phyloP scores from a whole-genome alignment of 1,140 invertebrate genomes.

The Zelostemma sp. region DNA sequence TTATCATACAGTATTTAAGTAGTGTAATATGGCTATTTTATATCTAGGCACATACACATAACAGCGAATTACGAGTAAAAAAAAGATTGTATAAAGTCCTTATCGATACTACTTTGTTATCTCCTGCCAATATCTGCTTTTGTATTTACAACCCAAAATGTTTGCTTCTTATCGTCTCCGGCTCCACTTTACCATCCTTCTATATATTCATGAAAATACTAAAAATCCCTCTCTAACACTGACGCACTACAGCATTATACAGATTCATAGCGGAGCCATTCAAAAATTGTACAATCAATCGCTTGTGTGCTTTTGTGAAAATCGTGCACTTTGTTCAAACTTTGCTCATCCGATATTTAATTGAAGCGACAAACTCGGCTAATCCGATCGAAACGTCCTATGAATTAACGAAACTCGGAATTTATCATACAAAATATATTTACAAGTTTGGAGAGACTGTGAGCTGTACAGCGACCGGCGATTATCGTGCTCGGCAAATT shows the following conservation, averaged over 20 bases:
- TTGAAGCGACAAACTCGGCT: slow-evolving; percentile 41
- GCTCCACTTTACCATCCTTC: not conserved
- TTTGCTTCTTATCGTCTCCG: not conserved
- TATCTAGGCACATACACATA: slow-evolving; percentile 69
- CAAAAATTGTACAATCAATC: slow-evolving; percentile 32
- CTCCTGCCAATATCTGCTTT: not conserved
- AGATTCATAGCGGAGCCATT: not conserved
- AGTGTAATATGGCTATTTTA: slow-evolving; percentile 62
- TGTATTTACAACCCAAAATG: slow-evolving; percentile 43
- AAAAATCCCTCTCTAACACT: not conserved
- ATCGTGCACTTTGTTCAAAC: not conserved
- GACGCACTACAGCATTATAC: not conserved
- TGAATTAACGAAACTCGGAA: slow-evolving; percentile 27
- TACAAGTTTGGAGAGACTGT: slow-evolving; percentile 15
- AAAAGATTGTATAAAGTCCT: slow-evolving; percentile 8
- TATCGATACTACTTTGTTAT: not conserved
- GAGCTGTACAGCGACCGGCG: not conserved
- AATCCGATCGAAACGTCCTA: slow-evolving; percentile 24
- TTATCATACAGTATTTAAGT: slow-evolving; percentile 66
- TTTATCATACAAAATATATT: slow-evolving; percentile 37
- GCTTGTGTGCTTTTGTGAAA: slow-evolving; percentile 1
- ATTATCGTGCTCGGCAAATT: not conserved
- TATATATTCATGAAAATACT: not conserved
- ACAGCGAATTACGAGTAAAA: slow-evolving; percentile 63
- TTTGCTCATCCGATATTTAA: slow-evolving; percentile 25